Conservation (phyloP, 2,113 vertebrate species). For the Amblyornis subalaris region DNA sequence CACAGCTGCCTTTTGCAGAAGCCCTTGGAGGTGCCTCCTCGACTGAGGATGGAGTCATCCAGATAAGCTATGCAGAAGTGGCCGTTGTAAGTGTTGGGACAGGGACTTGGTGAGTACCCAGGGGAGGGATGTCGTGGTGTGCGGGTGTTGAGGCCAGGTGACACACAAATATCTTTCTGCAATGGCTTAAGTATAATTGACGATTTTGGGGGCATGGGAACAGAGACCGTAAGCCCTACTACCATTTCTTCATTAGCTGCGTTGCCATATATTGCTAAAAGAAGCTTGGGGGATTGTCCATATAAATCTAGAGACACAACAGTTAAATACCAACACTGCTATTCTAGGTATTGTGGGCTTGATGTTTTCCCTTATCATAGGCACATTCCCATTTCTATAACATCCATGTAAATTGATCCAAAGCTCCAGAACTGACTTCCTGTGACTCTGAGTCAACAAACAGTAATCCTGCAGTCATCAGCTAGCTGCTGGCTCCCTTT, state of each 20-base stretch:
- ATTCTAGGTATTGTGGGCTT: neutral
- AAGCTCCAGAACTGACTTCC: neutral
- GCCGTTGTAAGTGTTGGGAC: neutral
- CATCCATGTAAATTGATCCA: neutral
- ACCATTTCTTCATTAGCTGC: neutral
- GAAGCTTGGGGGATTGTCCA: neutral
- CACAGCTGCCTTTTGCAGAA: neutral
- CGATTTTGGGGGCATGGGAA: neutral
- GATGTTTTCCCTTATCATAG: neutral
- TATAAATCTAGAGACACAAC: neutral
- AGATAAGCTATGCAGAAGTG: fast-evolving
- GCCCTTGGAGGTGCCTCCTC: neutral
- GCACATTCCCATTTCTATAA: neutral
- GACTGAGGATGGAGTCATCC: fast-evolving
- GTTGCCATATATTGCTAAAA: neutral
- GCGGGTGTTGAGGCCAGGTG: neutral
- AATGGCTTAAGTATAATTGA: neutral
- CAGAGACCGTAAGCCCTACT: neutral
- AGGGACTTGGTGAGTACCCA: fast-evolving
- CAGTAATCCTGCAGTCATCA: neutral
- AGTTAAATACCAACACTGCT: neutral
- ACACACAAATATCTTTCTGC: neutral
- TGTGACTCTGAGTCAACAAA: neutral
- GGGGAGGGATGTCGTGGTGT: neutral
- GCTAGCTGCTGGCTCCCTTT: neutral